phyloP scores from a whole-genome alignment of 35 echinoderm and acorn worm species.

The Eucidaris tribuloides region DNA sequence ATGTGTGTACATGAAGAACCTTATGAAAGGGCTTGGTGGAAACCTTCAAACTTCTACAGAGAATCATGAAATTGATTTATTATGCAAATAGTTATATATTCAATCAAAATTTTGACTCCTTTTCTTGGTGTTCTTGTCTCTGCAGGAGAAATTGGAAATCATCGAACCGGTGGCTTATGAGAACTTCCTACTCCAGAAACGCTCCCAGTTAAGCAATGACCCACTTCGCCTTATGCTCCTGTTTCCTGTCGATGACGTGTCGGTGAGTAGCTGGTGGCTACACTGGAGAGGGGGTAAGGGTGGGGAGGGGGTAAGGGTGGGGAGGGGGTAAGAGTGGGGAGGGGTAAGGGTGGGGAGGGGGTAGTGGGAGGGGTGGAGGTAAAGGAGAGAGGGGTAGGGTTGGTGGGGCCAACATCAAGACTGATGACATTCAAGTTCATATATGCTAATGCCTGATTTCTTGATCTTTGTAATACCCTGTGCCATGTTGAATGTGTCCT shows the following conservation, averaged over 20 bases:
- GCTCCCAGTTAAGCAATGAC: constrained; percentile 79
- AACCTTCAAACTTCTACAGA: no score
- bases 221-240: constrained; percentile 73
- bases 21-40: no score
- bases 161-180: constrained; percentile 97
- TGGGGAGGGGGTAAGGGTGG: not conserved
- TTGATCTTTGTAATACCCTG: no score
- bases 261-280: constrained; percentile 60
- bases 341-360: not conserved
- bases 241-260: constrained; percentile 95
- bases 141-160: constrained; percentile 75
- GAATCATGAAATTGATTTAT: no score
- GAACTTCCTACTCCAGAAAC: constrained; percentile 62
- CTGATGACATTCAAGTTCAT: no score
- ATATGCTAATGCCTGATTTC: no score
- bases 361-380: no score
- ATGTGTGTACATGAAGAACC: no score
- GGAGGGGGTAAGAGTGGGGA: not conserved
- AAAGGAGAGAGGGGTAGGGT: no score
- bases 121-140: constrained; percentile 18
- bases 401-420: no score
- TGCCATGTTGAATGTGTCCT: no score
- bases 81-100: not conserved
- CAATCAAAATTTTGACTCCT: not conserved
- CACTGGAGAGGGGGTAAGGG: not conserved